Evolutionary conservation across 2,888 invertebrate species (phyloP).

Genomic region (Adineta ricciae): DNA sequence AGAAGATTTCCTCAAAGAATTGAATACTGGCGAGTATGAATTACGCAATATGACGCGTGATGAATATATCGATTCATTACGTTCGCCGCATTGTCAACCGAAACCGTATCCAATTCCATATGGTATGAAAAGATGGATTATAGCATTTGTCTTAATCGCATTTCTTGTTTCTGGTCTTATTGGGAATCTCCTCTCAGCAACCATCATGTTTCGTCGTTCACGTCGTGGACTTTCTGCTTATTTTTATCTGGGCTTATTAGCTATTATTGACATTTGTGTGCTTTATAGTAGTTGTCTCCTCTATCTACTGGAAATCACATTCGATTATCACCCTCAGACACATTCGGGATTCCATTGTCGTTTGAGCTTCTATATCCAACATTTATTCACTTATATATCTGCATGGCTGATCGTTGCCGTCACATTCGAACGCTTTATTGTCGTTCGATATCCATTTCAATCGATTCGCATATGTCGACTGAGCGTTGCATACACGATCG

Average conservation of each 20-base stretch:
- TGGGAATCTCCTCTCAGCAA: conserved; percentile 29
- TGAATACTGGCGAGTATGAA: not conserved
- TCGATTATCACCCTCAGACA: not conserved
- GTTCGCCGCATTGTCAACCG: not conserved
- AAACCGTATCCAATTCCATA: not conserved
- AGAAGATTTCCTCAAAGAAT: not conserved
- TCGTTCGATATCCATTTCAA: conserved; percentile 26
- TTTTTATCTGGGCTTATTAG: conserved; percentile 28
- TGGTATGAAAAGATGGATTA: not conserved
- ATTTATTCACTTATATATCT: conserved; percentile 4
- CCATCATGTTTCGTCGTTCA: conserved; percentile 25
- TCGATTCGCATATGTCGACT: conserved; percentile 8
- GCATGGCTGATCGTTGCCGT: conserved; percentile 33
- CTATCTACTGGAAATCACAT: not conserved
- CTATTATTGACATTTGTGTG: conserved; percentile 13
- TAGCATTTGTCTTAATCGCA: not conserved
- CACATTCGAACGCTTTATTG: conserved; percentile 32
- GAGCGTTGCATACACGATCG: not conserved
- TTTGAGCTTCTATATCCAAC: not conserved
- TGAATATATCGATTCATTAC: not conserved
- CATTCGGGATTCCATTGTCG: not conserved
- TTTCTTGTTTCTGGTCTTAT: conserved; percentile 17
- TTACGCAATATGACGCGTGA: not conserved
- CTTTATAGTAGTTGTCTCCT: not conserved
- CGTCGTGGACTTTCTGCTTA: conserved; percentile 22